phyloP scores from a whole-genome alignment of 2,797 vertebrate species.

The Odontamblyopus lacepedii region DNA sequence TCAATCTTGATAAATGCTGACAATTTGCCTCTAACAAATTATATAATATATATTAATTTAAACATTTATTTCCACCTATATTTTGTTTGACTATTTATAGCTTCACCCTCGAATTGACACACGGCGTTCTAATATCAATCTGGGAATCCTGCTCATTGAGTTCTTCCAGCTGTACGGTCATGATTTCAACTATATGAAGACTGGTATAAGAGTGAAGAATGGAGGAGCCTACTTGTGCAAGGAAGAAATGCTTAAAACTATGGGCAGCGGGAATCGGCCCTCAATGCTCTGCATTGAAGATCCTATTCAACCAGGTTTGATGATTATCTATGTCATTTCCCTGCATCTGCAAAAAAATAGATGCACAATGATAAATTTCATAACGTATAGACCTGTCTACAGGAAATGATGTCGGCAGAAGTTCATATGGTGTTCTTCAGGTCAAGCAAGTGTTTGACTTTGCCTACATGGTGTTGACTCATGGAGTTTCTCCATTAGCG shows the following conservation, averaged over 20 bases:
- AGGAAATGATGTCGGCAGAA: conserved; percentile 97
- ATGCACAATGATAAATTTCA: conserved; percentile 4
- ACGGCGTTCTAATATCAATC: conserved; percentile 89
- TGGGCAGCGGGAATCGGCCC: conserved; percentile 90
- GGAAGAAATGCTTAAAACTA: conserved; percentile 92
- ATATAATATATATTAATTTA: background rate
- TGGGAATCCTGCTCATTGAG: conserved; percentile 97
- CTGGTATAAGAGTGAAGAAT: conserved; percentile 92
- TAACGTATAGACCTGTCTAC: background rate
- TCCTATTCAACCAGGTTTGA: conserved; percentile 90
- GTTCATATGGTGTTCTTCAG: conserved; percentile 94
- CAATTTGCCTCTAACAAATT: background rate
- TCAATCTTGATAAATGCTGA: background rate
- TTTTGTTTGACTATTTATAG: conserved; percentile 63
- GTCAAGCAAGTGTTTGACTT: conserved; percentile 99
- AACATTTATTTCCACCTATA: background rate
- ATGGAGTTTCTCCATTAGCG: conserved; percentile 89
- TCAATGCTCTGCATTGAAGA: conserved; percentile 98
- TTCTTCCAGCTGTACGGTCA: conserved; percentile 98
- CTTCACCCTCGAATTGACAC: conserved; percentile 95
- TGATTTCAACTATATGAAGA: conserved; percentile 97
- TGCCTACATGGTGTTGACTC: conserved; percentile 94
- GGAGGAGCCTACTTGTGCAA: conserved; percentile 93
- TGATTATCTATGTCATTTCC: background rate
- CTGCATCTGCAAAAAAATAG: background rate